These are phyloP conservation scores for Drosophila paramelanica DNA, from an alignment of 2,888 invertebrate genomes.

Conservation along the genomic window DNA sequence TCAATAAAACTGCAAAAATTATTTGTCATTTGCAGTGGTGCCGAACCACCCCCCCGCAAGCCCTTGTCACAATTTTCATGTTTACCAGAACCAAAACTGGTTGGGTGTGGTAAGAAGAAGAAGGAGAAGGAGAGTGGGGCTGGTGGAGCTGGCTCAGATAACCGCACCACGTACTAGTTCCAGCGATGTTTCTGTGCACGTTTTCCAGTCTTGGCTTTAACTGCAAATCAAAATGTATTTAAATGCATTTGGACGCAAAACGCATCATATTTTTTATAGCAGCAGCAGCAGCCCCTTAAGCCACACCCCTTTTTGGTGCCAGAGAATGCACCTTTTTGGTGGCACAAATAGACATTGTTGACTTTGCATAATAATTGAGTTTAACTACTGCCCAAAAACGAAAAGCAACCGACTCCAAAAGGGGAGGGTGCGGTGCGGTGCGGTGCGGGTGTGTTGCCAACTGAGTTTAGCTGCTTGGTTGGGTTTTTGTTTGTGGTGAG, in stretches of 20 bases:
- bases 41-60: neutral
- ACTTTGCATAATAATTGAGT: conserved; percentile 80
- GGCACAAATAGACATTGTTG: conserved; percentile 79
- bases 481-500: conserved; percentile 69
- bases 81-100: conserved; percentile 1
- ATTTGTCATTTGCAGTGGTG: conserved; percentile 66
- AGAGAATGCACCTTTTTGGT: conserved; percentile 50
- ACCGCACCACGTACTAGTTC: conserved; percentile 36
- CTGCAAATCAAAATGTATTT: conserved; percentile 79
- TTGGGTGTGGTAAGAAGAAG: too few species aligned
- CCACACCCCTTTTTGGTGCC: neutral
- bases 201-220: conserved; percentile 66
- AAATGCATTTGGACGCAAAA: conserved; percentile 67
- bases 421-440: neutral
- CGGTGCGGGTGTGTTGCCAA: neutral
- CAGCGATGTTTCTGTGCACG: conserved; percentile 39
- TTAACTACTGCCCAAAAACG: conserved; percentile 71
- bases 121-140: too few species aligned
- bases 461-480: conserved; percentile 72
- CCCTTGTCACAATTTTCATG: conserved; percentile 4
- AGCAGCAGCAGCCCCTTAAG: neutral
- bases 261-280: conserved; percentile 25
- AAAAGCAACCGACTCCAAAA: conserved; percentile 11
- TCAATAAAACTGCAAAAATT: conserved; percentile 79
- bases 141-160: conserved; percentile 7